A percentile compares a stretch with the other conserved stretches of the same genome.
phyloP scores from a whole-genome alignment of 2,888 invertebrate genomes.

The Drosophila helvetica region DNA sequence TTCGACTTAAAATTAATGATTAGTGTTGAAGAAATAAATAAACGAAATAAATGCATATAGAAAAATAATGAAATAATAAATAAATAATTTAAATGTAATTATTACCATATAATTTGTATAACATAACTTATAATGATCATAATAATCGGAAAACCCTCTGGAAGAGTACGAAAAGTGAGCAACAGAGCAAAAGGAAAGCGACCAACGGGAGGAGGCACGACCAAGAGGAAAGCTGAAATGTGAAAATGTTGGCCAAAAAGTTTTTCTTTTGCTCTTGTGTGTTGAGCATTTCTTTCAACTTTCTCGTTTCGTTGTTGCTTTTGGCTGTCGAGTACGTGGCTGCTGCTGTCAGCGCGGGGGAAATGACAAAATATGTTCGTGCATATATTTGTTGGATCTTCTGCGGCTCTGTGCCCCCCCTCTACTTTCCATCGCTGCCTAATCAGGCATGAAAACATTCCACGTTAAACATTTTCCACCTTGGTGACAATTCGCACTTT shows the following conservation, averaged over 20 bases:
- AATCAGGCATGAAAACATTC: slow-evolving; percentile 64
- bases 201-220: too few relatives aligned
- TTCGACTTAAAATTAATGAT: too few relatives aligned
- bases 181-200: neutral
- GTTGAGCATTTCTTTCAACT: slow-evolving; percentile 13
- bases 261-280: slow-evolving; percentile 5
- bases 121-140: too few relatives aligned
- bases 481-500: slow-evolving; percentile 60
- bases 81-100: too few relatives aligned
- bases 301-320: neutral
- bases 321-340: slow-evolving; percentile 12
- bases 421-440: too few relatives aligned
- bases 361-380: slow-evolving; percentile 41
- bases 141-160: neutral
- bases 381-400: slow-evolving; percentile 9
- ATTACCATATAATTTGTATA: too few relatives aligned
- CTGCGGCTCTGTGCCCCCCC: neutral
- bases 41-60: too few relatives aligned
- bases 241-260: slow-evolving; percentile 38
- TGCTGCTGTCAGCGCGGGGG: slow-evolving; percentile 28
- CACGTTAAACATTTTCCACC: slow-evolving; percentile 51
- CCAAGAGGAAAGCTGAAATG: slow-evolving; percentile 14
- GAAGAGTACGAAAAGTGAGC: neutral
- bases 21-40: too few relatives aligned
- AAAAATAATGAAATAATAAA: too few relatives aligned